A percentile compares a stretch with the other conserved stretches of the same genome.
Conservation (phyloP, 2,888 invertebrate species). For the Doris montereyensis region DNA sequence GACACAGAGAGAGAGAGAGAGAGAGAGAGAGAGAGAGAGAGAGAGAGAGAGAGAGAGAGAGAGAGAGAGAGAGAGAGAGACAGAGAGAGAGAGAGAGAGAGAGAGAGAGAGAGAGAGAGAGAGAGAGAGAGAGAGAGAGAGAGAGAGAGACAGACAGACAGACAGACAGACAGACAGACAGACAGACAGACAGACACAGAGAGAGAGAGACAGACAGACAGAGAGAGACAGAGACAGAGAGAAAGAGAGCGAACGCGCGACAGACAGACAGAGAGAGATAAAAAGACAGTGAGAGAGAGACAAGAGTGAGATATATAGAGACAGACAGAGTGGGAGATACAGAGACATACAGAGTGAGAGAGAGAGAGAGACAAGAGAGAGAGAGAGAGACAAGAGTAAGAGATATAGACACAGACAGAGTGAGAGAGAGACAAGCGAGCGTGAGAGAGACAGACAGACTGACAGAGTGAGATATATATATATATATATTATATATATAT, state of each 20-base stretch:
- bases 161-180: background rate
- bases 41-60: too few species aligned
- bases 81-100: background rate
- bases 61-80: background rate
- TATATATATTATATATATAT: too few species aligned
- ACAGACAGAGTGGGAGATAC: background rate
- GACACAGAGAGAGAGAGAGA: too few species aligned
- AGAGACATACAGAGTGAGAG: background rate
- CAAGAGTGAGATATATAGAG: constrained; percentile 11
- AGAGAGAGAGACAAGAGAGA: background rate
- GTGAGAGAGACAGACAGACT: background rate
- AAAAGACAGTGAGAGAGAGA: background rate
- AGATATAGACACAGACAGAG: background rate
- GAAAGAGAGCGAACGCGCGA: too few species aligned
- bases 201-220: background rate
- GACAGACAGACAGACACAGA: background rate
- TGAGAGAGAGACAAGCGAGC: too few species aligned
- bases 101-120: background rate
- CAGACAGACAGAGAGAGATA: background rate
- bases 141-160: too few species aligned
- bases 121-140: background rate
- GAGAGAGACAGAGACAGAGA: too few species aligned
- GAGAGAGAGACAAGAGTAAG: constrained; percentile 15
- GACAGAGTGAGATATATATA: background rate
- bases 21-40: too few species aligned